Evolutionary conservation across 2,797 vertebrate genomes (phyloP).

Genomic region (Bufotes viridis): DNA sequence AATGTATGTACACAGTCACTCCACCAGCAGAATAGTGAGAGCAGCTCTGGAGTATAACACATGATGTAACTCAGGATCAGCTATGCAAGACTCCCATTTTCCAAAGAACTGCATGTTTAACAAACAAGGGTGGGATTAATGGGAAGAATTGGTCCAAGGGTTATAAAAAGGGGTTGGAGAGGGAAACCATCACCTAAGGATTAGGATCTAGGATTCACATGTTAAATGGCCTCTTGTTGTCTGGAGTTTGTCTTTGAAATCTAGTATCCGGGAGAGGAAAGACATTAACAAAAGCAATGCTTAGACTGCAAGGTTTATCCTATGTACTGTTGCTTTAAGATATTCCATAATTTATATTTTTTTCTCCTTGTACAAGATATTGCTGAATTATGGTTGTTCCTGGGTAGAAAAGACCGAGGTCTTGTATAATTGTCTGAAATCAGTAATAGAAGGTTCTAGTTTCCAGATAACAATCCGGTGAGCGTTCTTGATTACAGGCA

Average conservation of each 20-base stretch:
- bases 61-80: too few species aligned
- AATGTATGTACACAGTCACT: too few species aligned
- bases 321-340: neutral
- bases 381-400: neutral
- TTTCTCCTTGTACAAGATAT: neutral
- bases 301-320: neutral
- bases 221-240: too few species aligned
- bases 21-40: too few species aligned
- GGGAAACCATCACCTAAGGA: too few species aligned
- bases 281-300: too few species aligned
- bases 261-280: neutral
- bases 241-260: neutral
- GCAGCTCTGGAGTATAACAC: too few species aligned
- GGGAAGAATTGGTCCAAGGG: too few species aligned
- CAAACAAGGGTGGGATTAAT: too few species aligned
- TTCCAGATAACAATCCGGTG: neutral
- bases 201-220: too few species aligned
- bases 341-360: neutral
- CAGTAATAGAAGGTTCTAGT: constrained; percentile 19
- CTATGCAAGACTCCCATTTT: neutral
- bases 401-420: neutral
- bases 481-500: constrained; percentile 12
- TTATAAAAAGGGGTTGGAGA: too few species aligned
- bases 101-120: too few species aligned
- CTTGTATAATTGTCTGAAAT: neutral